Percentiles rank a stretch among this genome's conserved stretches.
phyloP scores from a whole-genome alignment of 2,113 vertebrate genomes.

The Elgaria multicarinata region DNA sequence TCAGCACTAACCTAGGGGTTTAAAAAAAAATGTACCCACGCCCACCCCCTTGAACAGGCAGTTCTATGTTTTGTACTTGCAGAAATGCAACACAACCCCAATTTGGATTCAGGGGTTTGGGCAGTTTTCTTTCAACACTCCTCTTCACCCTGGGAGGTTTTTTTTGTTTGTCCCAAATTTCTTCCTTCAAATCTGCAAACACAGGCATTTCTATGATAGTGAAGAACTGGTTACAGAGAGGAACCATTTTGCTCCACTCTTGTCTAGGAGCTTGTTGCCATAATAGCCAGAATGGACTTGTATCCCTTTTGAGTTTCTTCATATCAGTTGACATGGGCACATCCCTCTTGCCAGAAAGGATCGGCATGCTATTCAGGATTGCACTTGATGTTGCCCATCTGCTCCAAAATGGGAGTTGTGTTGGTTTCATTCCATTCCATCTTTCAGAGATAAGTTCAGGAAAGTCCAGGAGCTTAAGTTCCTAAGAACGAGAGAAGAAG shows the following conservation, averaged over 20 bases:
- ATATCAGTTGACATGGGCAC: not conserved
- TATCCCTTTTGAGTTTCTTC: slow-evolving; percentile 48
- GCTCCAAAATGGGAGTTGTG: slow-evolving; percentile 31
- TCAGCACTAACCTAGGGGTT: slow-evolving; percentile 55
- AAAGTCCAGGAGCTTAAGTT: slow-evolving; percentile 21
- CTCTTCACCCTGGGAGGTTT: not conserved
- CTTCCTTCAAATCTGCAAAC: not conserved
- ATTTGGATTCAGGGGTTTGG: slow-evolving; percentile 42
- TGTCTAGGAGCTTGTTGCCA: slow-evolving; percentile 40
- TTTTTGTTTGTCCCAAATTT: slow-evolving; percentile 31
- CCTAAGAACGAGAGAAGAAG: slow-evolving; percentile 45
- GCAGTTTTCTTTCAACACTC: slow-evolving; percentile 44
- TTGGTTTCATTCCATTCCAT: slow-evolving; percentile 36
- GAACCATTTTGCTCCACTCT: slow-evolving; percentile 33
- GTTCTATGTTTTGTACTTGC: not conserved
- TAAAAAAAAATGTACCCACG: accelerated
- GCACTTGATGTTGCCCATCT: slow-evolving; percentile 52
- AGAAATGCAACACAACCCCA: slow-evolving; percentile 33
- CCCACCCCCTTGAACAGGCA: slow-evolving; percentile 25
- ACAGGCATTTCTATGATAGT: slow-evolving; percentile 14
- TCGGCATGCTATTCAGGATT: slow-evolving; percentile 39
- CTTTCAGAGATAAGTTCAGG: not conserved
- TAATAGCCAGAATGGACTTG: slow-evolving; percentile 32
- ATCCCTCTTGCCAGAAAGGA: slow-evolving; percentile 50
- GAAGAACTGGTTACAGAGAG: slow-evolving; percentile 19